Base-by-base conservation (phyloP, 2,797 vertebrate species). In the Silurus aristotelis region DNA sequence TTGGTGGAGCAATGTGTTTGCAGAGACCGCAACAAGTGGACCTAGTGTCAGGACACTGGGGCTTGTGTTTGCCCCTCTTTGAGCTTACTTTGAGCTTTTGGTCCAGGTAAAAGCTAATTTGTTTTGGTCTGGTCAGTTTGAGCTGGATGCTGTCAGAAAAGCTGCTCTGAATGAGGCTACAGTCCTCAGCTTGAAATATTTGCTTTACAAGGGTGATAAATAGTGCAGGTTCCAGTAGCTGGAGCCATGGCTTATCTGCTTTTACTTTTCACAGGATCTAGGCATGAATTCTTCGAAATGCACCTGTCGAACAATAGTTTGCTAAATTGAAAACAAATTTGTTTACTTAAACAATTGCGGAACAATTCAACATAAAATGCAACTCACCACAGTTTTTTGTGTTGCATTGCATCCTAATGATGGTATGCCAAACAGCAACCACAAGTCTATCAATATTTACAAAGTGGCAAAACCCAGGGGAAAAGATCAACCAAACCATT, bases 1-100 rank as follows among this genome's bases (percentile, higher is more conserved):
- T 89, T 85, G 70, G 77, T 90, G 88, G 89, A 66, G 77, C 84
- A 87, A 88, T 91, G 87, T 93, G 90, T 91, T 93, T 93, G 82
- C 87, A 68, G 63, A 83, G 80, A 83, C 82, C 73, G 25, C 82
- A 83, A 63, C 71, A 80, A 73, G 82, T 82, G 46, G 43, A 79
- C 73, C 78, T 83, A 25, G 52, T 75, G 66, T 78, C 72, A 71
- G 80, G 90, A 92, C 89, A 92, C 89, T 86, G 56, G 84, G 85
- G 82, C 66, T 88, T 90, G 85, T 88, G 89, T 89, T 88, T 87
- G 71, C 68, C 72, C 87, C 70, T 38, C n/a, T 86, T 85, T 83
- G 79, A 72, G 73, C 86, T 84, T 72, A 86, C 38, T 80, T 70
- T 43, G 27, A 85, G 81, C 71, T 66, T 83, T 83, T 68, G 76